Base-by-base conservation (phyloP, 1,140 invertebrate species). In the Centruroides vittatus region DNA sequence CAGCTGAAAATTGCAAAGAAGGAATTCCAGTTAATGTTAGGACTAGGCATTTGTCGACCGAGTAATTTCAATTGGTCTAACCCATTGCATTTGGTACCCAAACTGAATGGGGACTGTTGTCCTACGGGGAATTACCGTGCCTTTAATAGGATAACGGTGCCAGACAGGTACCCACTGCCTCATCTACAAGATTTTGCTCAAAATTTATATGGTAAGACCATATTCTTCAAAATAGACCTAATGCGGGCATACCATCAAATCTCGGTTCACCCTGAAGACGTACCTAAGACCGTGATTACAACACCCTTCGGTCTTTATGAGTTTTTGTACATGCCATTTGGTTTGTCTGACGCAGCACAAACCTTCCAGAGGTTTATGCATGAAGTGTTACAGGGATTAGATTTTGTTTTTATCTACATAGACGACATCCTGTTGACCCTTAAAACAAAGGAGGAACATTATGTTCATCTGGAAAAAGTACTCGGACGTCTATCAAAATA, bases 391-490 rank as follows among this genome's bases (percentile, higher is more conserved):
- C 9, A n/a, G 3, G 47, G 47, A 13, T 8, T 58, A 13, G 5
- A 9, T 4, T 50, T 35, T 35, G 5, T 4, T 4, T 12, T 61
- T n/a, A 12, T 47, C 2, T 65, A 65, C 50, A n/a, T 64, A 3
- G 64, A 65, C 53, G 64, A 65, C 41, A 52, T 65, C 4, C 23
- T 64, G 5, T 34, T 64, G 3, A 5, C 13, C 23, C 9, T 6
- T 3, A 47, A 51, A 35, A 48, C 41, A 5, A 8, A 13, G 3
- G 34, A 57, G 9, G 35, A 61, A 47, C 63, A 61, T n/a, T 4
- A 57, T 0, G 34, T 48, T 9, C 70, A 77, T 57, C 54, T 78
- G 3, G 49, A 60, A 8, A 48, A 62, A 35, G 65, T 78, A 3
- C 69, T 3, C 23, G 23, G 11, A 51, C 12, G 50, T 5, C 5